These are phyloP conservation scores for Rhabditoides inermis DNA, from an alignment of 2,888 invertebrate species.

Conservation along the genomic window DNA sequence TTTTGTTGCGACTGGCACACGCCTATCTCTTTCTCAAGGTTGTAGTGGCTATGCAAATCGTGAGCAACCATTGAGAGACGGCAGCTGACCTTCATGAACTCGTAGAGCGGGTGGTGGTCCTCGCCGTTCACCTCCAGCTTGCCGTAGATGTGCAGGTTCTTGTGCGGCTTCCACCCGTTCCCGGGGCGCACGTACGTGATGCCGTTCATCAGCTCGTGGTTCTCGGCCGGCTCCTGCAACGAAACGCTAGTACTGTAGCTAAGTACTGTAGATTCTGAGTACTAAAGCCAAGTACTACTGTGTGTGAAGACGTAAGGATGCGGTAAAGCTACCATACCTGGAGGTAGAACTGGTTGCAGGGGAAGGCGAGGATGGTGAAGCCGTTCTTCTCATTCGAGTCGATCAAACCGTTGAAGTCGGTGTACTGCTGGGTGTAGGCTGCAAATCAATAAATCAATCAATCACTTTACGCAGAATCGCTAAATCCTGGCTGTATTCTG, in stretches of 20 bases:
- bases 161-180: constrained; percentile 51
- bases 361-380: constrained; percentile 50
- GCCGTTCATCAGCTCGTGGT: constrained; percentile 51
- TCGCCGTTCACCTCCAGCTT: constrained; percentile 52
- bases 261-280: too few species aligned
- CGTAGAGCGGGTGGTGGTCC: constrained; percentile 52
- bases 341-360: constrained; percentile 52
- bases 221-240: constrained; percentile 50
- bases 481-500: too few species aligned
- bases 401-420: constrained; percentile 51
- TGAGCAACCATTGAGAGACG: too few species aligned
- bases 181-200: constrained; percentile 49
- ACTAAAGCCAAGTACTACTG: too few species aligned
- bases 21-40: too few species aligned
- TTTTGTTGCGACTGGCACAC: too few species aligned
- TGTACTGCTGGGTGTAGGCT: constrained; percentile 53
- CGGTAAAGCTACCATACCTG: constrained; percentile 14
- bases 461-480: background rate
- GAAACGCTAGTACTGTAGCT: too few species aligned
- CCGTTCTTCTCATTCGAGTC: constrained; percentile 42
- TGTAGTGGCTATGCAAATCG: too few species aligned
- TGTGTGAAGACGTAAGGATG: background rate
- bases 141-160: constrained; percentile 52
- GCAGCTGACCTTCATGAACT: constrained; percentile 47
- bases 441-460: too few species aligned